phyloP scores from a whole-genome alignment of 2,113 vertebrate species.

The Lepisosteus oculatus region DNA sequence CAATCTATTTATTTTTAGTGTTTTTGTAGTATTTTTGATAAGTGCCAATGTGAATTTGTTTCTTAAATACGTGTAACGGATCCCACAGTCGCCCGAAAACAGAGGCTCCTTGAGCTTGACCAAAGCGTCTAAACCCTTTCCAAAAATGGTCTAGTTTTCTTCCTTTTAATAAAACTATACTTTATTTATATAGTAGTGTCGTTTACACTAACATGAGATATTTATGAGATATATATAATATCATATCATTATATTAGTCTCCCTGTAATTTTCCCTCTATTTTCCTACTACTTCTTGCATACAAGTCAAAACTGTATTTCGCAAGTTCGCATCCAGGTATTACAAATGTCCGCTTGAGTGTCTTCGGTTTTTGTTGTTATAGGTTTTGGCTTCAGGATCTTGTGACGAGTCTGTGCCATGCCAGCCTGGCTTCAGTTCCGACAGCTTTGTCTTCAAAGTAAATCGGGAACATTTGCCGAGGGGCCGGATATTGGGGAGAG shows the following conservation, averaged over 20 bases:
- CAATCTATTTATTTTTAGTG: no score
- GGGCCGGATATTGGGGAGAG: conserved; percentile 48
- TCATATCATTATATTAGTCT: background rate
- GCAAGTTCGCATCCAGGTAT: no score
- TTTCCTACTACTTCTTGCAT: background rate
- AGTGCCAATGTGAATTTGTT: no score
- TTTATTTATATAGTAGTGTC: background rate
- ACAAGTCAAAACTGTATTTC: no score
- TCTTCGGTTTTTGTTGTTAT: background rate
- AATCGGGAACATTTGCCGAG: conserved; percentile 21
- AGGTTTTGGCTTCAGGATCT: conserved; percentile 30
- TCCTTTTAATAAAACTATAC: no score
- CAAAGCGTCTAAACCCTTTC: no score
- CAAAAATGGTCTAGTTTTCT: no score
- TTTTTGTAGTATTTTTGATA: no score
- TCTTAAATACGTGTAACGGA: no score
- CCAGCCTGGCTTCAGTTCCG: conserved; percentile 47
- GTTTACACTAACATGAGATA: background rate
- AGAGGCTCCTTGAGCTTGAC: no score
- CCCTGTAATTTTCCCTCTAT: background rate
- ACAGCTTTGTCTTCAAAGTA: conserved; percentile 44
- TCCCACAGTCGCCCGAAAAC: no score
- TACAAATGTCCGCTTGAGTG: background rate
- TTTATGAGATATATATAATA: background rate
- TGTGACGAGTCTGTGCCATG: conserved; percentile 39